phyloP scores from a whole-genome alignment of 2,797 vertebrate species.

The Platalea minor region DNA sequence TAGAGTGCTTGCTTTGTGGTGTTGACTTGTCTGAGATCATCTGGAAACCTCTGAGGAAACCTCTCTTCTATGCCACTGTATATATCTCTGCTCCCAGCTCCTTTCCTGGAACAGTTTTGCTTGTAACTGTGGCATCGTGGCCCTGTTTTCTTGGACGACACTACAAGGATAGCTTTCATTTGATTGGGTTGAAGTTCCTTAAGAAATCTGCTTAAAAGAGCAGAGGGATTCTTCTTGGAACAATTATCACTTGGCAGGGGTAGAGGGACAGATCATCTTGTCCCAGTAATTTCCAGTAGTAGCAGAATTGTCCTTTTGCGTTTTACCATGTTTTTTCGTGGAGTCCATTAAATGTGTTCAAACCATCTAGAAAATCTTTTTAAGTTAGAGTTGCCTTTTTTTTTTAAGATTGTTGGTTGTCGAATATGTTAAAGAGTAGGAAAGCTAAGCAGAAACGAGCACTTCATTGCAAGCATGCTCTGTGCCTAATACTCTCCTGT shows the following conservation, averaged over 20 bases:
- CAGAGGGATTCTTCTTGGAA: background rate
- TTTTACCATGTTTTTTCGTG: background rate
- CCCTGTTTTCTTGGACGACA: background rate
- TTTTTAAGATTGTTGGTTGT: background rate
- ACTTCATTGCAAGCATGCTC: background rate
- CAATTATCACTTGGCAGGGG: background rate
- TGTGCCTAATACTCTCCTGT: background rate
- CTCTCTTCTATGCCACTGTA: background rate
- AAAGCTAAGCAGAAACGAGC: background rate
- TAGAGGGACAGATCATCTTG: background rate
- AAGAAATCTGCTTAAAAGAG: background rate
- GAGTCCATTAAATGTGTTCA: background rate
- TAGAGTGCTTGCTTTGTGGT: background rate
- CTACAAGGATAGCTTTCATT: background rate
- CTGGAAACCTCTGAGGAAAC: background rate
- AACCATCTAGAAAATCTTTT: background rate
- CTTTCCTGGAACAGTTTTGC: background rate
- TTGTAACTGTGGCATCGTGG: background rate
- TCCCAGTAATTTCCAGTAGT: background rate
- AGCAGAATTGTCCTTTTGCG: background rate
- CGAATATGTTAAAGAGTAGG: background rate
- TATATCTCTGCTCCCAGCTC: background rate
- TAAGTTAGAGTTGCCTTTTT: background rate
- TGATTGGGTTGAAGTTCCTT: background rate
- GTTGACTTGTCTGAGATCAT: background rate